These are phyloP conservation scores for Macropus fuliginosus DNA, from an alignment of 2,797 vertebrate species.

Conservation along the genomic window DNA sequence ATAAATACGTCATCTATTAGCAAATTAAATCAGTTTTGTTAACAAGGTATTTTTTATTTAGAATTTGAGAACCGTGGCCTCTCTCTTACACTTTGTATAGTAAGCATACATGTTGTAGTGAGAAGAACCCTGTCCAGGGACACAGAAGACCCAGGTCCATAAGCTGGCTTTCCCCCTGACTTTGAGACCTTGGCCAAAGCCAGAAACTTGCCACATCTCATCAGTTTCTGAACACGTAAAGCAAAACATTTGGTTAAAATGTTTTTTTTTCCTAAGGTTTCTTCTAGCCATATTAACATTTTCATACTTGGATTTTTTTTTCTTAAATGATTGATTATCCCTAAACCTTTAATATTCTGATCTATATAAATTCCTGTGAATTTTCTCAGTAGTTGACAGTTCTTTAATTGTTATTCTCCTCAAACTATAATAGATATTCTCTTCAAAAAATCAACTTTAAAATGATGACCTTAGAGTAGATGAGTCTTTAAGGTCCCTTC, in stretches of 20 bases:
- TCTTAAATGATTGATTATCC: not conserved
- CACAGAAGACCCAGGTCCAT: not conserved
- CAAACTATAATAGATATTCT: not conserved
- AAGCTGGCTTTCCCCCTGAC: not conserved
- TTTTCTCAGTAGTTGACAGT: not conserved
- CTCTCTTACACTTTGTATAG: slow-evolving; percentile 10
- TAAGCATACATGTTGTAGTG: not conserved
- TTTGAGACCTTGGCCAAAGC: not conserved
- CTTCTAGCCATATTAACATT: not conserved
- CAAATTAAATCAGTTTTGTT: not conserved
- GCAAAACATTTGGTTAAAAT: not conserved
- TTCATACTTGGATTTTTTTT: not conserved
- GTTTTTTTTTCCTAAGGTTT: not conserved
- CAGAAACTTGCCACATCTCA: not conserved
- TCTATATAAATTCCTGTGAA: not conserved
- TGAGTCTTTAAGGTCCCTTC: not conserved
- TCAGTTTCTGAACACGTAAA: not conserved
- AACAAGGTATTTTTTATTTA: not conserved
- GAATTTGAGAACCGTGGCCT: slow-evolving; percentile 34
- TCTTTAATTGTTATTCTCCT: not conserved
- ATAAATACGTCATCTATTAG: not conserved
- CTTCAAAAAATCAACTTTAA: not conserved
- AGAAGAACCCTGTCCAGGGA: not conserved
- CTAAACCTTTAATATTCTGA: not conserved
- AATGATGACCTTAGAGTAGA: not conserved